Evolutionary conservation across 2,888 invertebrate species (phyloP), one percentile per base, ranked within the genome.

Genomic region (Torymus auratus): DNA sequence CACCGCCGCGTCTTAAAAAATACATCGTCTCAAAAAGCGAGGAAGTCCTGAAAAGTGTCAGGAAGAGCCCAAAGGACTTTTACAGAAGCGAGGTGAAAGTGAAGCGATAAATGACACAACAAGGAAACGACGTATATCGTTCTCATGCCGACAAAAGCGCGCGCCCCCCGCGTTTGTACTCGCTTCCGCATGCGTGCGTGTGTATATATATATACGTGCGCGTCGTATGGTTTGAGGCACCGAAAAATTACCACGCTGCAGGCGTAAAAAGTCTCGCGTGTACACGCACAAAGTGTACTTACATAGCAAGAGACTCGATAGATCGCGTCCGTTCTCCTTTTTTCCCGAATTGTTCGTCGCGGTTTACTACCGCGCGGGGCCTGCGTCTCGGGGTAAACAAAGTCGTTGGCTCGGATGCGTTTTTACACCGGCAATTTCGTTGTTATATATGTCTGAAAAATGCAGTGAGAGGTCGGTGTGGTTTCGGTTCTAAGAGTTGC

Each of bases 381-480:
- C 65, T 50, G 64, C 56, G 56, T 73, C 28, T 10, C 41, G 62
- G 7, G 7, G 64, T 65, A 64, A 73, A 73, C 56, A 64, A 73
- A 73, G n/a, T 56, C 17, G 56, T 73, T 65, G 62, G 53, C 14
- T 17, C 10, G 52, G 15, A 41, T 41, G 23, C 23, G 52, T 53
- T 72, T 56, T 28, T 28, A n/a, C 23, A 28, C 2, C 14, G 56
- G n/a, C 61, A 23, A 77, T 64, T 62, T 77, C 14, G 62, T 64
- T 41, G 64, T 70, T 70, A 77, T n/a, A n/a, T 28, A 28, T n/a
- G 56, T 64, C 23, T 76, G 69, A 14, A 76, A 69, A 76, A 61
- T 28, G 28, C 7, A 20, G 20, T 20, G 28, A 28, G 28, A 28
- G 28, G 28, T 28, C 28, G 3, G 28, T 28, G 28, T 28, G 7